A percentile compares a stretch with the other conserved stretches of the same genome.
Conservation (phyloP, 2,797 vertebrate species). For the Hemitrygon akajei region DNA sequence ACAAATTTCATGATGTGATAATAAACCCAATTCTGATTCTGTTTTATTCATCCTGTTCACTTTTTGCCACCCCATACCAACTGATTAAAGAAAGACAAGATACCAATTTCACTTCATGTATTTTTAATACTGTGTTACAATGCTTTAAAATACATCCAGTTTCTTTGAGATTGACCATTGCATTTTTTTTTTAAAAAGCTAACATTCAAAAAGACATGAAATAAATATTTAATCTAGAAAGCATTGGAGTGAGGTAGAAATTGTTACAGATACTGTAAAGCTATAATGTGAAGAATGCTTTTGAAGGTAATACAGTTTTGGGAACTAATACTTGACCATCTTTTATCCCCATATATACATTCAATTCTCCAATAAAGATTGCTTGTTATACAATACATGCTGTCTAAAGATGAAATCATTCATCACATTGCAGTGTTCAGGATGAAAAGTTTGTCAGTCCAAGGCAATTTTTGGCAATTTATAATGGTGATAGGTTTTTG, state of each 20-base stretch:
- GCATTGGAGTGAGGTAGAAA: conserved; percentile 98
- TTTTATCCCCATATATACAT: conserved; percentile 4
- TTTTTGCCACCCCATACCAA: too few relatives aligned
- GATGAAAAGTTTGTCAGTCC: neutral
- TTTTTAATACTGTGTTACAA: conserved; percentile 94
- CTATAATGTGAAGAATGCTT: conserved; percentile 63
- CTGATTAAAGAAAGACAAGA: neutral
- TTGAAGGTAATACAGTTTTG: conserved; percentile 58
- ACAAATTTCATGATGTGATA: too few relatives aligned
- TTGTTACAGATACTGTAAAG: conserved; percentile 85
- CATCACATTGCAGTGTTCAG: neutral
- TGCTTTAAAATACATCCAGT: conserved; percentile 98
- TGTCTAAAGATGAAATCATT: conserved; percentile 43
- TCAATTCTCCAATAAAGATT: conserved; percentile 1
- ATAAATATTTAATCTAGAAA: conserved; percentile 99
- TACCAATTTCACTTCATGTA: neutral
- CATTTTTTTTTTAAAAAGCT: conserved; percentile 72
- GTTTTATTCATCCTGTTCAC: too few relatives aligned
- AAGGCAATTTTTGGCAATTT: neutral
- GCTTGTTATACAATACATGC: conserved; percentile 31
- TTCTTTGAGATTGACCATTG: conserved; percentile 98
- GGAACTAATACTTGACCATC: conserved; percentile 54
- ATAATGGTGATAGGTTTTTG: neutral
- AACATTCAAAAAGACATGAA: conserved; percentile 86
- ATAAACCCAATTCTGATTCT: too few relatives aligned